These are phyloP conservation scores for Typhlichthys subterraneus DNA, from an alignment of 2,797 vertebrate species.

Conservation along the genomic window DNA sequence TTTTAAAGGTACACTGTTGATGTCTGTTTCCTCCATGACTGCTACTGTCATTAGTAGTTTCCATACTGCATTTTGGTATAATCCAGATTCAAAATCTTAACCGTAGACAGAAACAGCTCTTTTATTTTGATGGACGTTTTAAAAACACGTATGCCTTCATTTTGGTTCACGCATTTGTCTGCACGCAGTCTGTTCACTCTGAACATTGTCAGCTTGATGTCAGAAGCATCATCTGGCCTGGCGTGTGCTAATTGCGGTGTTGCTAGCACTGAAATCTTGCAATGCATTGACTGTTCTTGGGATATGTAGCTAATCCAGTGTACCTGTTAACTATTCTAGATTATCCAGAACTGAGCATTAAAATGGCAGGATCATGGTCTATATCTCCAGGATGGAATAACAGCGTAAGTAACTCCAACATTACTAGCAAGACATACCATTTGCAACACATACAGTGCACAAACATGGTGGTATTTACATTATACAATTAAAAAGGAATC, in stretches of 20 bases:
- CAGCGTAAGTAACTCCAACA: conserved; percentile 71
- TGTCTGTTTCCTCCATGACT: background rate
- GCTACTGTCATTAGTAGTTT: conserved; percentile 1
- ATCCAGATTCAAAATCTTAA: background rate
- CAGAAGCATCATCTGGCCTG: too few relatives aligned
- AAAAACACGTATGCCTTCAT: background rate
- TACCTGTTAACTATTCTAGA: conserved; percentile 47
- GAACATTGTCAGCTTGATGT: too few relatives aligned
- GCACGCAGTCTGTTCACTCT: too few relatives aligned
- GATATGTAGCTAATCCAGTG: conserved; percentile 5
- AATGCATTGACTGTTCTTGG: background rate
- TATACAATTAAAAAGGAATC: too few relatives aligned
- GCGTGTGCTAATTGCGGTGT: too few relatives aligned
- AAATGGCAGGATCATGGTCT: conserved; percentile 79
- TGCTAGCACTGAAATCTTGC: too few relatives aligned
- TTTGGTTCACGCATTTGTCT: background rate
- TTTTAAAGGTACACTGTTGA: conserved; percentile 78
- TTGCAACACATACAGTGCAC: background rate
- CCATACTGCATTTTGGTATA: background rate
- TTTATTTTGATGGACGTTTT: too few relatives aligned
- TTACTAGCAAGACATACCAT: background rate
- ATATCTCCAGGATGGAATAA: conserved; percentile 52
- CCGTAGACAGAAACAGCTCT: background rate
- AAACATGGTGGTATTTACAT: background rate
- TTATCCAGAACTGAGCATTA: conserved; percentile 71